Conservation (phyloP, 2,888 invertebrate genomes). For the Ichneumoninae sp. region DNA sequence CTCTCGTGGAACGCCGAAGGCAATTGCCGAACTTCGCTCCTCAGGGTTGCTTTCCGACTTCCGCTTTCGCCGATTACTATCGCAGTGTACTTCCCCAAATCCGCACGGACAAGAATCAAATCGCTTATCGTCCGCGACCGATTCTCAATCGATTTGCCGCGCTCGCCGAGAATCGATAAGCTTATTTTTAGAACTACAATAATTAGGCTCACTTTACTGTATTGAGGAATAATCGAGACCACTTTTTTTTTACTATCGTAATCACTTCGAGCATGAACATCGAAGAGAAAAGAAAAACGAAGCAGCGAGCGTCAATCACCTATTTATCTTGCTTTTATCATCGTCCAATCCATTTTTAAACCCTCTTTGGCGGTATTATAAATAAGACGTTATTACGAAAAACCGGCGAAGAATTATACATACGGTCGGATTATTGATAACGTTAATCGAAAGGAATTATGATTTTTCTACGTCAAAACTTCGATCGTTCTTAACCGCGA, state of each 20-base stretch:
- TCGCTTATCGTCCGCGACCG: constrained; percentile 16
- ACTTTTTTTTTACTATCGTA: background rate
- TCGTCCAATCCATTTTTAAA: constrained; percentile 38
- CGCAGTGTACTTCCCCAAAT: background rate
- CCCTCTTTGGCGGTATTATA: constrained; percentile 24
- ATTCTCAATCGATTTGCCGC: constrained; percentile 31
- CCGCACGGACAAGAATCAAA: constrained; percentile 1
- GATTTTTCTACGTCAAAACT: constrained; percentile 49
- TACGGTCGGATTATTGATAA: constrained; percentile 8
- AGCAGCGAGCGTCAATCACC: background rate
- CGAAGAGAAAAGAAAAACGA: background rate
- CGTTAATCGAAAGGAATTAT: constrained; percentile 44
- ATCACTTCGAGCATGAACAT: background rate
- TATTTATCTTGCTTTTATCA: constrained; percentile 35
- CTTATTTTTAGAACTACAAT: background rate
- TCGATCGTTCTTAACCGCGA: constrained; percentile 31
- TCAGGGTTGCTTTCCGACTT: constrained; percentile 27
- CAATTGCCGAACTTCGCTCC: background rate
- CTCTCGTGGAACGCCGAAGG: background rate
- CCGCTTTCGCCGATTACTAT: constrained; percentile 52
- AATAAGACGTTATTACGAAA: constrained; percentile 25
- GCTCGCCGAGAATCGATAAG: constrained; percentile 1
- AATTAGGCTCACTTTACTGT: background rate
- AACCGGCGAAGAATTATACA: constrained; percentile 37
- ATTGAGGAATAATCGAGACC: background rate